phyloP scores from a whole-genome alignment of 2,888 invertebrate genomes.

The Osmoderma eremita region DNA sequence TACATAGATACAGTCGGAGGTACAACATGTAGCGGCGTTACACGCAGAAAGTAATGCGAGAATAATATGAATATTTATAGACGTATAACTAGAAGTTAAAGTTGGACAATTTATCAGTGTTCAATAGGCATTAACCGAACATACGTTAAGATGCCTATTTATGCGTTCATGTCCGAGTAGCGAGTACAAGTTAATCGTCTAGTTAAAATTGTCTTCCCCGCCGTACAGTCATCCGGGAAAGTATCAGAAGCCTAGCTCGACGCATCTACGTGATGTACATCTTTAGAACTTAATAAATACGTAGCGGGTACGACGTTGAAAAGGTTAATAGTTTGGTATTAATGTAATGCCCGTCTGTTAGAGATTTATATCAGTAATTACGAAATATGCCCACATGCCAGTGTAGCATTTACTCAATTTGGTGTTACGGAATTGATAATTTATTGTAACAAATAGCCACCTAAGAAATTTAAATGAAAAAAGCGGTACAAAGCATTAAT shows the following conservation, averaged over 20 bases:
- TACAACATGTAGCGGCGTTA: conserved; percentile 10
- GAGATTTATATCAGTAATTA: no score
- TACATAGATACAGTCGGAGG: background rate
- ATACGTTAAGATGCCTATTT: conserved; percentile 40
- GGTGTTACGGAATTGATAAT: no score
- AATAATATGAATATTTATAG: conserved; percentile 43
- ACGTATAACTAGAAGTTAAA: conserved; percentile 39
- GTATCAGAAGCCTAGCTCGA: background rate
- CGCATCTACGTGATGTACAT: no score
- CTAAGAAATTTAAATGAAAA: no score
- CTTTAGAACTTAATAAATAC: no score
- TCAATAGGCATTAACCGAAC: conserved; percentile 39
- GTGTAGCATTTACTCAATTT: no score
- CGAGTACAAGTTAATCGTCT: conserved; percentile 26
- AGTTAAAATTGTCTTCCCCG: conserved; percentile 13
- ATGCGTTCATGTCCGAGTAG: conserved; percentile 36
- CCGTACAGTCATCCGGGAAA: conserved; percentile 8
- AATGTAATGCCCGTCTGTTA: no score
- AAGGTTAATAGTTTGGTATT: no score
- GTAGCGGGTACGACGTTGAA: no score
- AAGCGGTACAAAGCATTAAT: no score
- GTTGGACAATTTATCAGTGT: conserved; percentile 40
- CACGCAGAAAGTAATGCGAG: conserved; percentile 30
- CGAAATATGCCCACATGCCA: no score
- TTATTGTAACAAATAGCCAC: no score